phyloP scores from a whole-genome alignment of 2,888 invertebrate genomes.

The Brenthis hecate region DNA sequence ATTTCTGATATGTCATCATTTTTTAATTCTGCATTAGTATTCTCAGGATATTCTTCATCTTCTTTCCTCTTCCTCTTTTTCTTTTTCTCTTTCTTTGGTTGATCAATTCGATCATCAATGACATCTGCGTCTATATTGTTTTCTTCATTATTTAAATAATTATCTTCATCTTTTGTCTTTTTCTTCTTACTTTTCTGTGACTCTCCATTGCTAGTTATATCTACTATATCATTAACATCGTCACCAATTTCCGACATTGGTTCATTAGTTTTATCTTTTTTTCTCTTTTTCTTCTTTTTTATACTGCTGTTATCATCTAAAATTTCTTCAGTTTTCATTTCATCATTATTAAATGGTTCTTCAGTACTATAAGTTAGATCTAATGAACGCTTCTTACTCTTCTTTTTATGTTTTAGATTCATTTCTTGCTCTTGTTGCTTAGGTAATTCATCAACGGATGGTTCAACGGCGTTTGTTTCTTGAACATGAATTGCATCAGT shows the following conservation, averaged over 20 bases:
- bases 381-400: conserved; percentile 27
- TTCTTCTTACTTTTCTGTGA: background rate
- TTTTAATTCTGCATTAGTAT: background rate
- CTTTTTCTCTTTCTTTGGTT: background rate
- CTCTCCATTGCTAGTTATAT: background rate
- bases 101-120: background rate
- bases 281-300: conserved; percentile 13
- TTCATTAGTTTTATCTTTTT: conserved; percentile 4
- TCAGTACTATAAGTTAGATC: conserved; percentile 31
- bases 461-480: conserved; percentile 12
- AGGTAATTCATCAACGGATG: too few species aligned
- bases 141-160: background rate
- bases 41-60: background rate
- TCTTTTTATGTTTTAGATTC: conserved; percentile 14
- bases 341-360: conserved; percentile 27
- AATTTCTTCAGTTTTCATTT: background rate
- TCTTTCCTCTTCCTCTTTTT: conserved; percentile 3
- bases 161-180: conserved; percentile 6
- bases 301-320: background rate
- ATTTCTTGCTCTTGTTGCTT: background rate
- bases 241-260: background rate
- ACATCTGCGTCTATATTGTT: background rate
- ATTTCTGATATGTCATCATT: background rate
- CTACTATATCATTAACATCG: background rate
- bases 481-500: background rate